Percentiles rank a stretch among this genome's conserved stretches.
Evolutionary conservation across 2,888 invertebrate species (phyloP).

Genomic region (Drosophila paranaensis): DNA sequence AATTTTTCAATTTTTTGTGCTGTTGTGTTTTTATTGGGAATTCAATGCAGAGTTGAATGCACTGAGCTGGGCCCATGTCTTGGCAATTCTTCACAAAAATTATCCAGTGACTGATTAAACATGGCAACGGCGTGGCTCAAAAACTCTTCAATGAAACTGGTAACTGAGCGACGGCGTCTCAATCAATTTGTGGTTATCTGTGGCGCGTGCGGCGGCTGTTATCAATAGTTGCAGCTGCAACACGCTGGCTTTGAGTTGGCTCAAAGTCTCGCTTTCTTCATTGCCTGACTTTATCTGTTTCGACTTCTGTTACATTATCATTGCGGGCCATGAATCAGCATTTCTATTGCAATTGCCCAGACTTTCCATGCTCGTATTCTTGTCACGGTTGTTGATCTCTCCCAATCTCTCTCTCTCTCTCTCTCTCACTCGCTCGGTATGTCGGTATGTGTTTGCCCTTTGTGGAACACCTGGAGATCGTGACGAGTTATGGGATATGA

Average conservation of each 20-base stretch:
- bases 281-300: slow-evolving; percentile 5
- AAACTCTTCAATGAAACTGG: slow-evolving; percentile 26
- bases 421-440: neutral
- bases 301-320: slow-evolving; percentile 31
- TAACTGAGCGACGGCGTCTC: slow-evolving; percentile 31
- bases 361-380: slow-evolving; percentile 55
- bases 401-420: neutral
- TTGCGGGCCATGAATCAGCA: slow-evolving; percentile 68
- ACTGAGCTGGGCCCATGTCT: slow-evolving; percentile 34
- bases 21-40: slow-evolving; percentile 31
- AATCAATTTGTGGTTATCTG: slow-evolving; percentile 63
- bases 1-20: neutral
- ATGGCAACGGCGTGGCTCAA: slow-evolving; percentile 18
- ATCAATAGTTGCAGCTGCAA: slow-evolving; percentile 27
- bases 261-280: neutral
- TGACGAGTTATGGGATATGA: slow-evolving; percentile 49
- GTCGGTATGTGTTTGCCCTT: slow-evolving; percentile 22
- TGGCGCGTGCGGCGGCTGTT: slow-evolving; percentile 60
- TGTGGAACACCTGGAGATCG: slow-evolving; percentile 47
- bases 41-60: slow-evolving; percentile 68
- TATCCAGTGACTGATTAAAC: slow-evolving; percentile 44
- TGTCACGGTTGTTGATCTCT: slow-evolving; percentile 61
- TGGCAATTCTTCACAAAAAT: slow-evolving; percentile 24
- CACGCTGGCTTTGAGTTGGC: slow-evolving; percentile 1
- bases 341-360: slow-evolving; percentile 42